Evolutionary conservation across 2,113 vertebrate genomes (phyloP).

Genomic region (Archilochus colubris): DNA sequence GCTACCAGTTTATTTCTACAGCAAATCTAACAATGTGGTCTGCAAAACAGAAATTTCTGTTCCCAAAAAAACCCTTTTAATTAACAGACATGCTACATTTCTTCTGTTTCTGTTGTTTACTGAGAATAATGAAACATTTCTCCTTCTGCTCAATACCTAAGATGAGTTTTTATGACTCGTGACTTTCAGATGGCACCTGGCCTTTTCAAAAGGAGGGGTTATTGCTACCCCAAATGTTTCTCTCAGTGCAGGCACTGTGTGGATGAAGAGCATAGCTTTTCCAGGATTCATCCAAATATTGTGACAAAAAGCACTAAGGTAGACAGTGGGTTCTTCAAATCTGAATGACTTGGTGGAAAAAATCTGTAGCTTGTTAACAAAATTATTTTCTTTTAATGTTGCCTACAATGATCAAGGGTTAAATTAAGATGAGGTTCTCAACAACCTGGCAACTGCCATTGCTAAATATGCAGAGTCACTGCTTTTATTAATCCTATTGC

Average conservation of each 20-base stretch:
- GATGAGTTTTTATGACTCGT: neutral
- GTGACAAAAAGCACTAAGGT: neutral
- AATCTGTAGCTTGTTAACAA: neutral
- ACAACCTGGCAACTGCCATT: neutral
- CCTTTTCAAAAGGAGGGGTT: neutral
- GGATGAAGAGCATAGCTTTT: neutral
- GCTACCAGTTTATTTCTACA: neutral
- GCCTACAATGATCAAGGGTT: neutral
- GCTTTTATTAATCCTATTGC: neutral
- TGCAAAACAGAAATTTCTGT: neutral
- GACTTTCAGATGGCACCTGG: neutral
- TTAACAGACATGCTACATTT: neutral
- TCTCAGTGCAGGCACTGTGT: neutral
- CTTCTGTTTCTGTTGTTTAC: neutral
- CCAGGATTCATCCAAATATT: neutral
- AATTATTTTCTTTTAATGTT: neutral
- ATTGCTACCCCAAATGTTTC: neutral
- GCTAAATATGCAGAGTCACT: neutral
- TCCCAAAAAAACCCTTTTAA: neutral
- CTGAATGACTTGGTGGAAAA: neutral
- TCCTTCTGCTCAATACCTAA: neutral
- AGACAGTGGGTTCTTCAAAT: neutral
- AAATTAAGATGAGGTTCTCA: neutral
- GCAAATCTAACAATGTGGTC: rapidly evolving
- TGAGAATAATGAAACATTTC: neutral